These are phyloP conservation scores for Harpagifer antarcticus DNA, from an alignment of 2,797 vertebrate genomes.

Conservation along the genomic window DNA sequence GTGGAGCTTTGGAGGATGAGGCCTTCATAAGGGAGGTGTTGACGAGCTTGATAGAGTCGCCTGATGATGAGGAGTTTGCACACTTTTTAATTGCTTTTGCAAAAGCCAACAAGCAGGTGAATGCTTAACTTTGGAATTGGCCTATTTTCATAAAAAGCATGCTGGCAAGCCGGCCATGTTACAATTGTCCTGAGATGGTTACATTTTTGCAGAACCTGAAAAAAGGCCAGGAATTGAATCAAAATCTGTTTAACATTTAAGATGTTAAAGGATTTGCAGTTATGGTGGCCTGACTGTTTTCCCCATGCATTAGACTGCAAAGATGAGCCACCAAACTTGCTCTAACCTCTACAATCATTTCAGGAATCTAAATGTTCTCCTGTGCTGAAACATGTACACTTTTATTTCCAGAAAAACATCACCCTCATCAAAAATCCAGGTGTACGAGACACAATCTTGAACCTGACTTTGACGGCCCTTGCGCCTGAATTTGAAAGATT, in stretches of 20 bases:
- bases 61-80: conserved; percentile 9
- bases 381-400: neutral
- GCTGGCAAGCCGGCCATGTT: neutral
- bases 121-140: neutral
- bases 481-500: conserved; percentile 40
- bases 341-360: neutral
- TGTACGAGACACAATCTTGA: conserved; percentile 63
- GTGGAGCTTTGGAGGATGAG: conserved; percentile 30
- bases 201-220: neutral
- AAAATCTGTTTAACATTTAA: neutral
- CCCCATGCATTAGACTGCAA: neutral
- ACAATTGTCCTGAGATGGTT: neutral
- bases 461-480: conserved; percentile 58
- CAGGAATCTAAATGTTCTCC: neutral
- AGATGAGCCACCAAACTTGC: neutral
- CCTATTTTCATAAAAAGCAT: neutral
- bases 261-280: neutral
- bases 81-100: conserved; percentile 43
- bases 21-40: conserved; percentile 43
- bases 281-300: neutral
- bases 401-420: conserved; percentile 44
- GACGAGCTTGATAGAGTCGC: conserved; percentile 22
- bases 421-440: conserved; percentile 28
- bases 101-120: conserved; percentile 39
- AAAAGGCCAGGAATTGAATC: neutral